These are phyloP conservation scores for Fratercula arctica DNA, from an alignment of 2,797 vertebrate species.

Conservation along the genomic window DNA sequence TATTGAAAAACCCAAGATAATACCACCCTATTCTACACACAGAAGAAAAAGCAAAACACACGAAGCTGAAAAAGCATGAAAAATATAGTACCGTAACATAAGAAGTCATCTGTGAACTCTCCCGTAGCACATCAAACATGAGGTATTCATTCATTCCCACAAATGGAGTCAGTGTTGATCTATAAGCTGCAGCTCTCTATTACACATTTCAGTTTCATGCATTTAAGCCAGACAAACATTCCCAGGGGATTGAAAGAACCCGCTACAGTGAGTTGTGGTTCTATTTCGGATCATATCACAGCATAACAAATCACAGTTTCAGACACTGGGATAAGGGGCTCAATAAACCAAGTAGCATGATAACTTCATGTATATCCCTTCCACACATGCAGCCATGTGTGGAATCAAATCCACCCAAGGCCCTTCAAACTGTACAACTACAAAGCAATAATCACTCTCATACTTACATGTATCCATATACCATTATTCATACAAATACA, in stretches of 20 bases:
- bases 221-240: slow-evolving; percentile 61
- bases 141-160: slow-evolving; percentile 52
- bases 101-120: slow-evolving; percentile 49
- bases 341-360: slow-evolving; percentile 43
- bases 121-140: slow-evolving; percentile 37
- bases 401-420: not conserved
- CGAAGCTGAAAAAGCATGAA: slow-evolving; percentile 1
- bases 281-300: slow-evolving; percentile 39
- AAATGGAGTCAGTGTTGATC: slow-evolving; percentile 55
- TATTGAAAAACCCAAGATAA: not conserved
- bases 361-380: slow-evolving; percentile 40
- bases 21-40: not conserved
- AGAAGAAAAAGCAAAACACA: not conserved
- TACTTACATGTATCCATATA: not conserved
- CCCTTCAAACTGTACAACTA: not conserved
- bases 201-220: slow-evolving; percentile 53
- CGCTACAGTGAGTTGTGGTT: slow-evolving; percentile 31
- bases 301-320: slow-evolving; percentile 59
- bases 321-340: slow-evolving; percentile 33
- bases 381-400: not conserved
- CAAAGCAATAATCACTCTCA: not conserved
- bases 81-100: slow-evolving; percentile 3
- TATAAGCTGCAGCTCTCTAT: slow-evolving; percentile 51
- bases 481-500: not conserved
- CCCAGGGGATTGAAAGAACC: slow-evolving; percentile 46